Base-by-base conservation (phyloP, 1,140 invertebrate genomes). In the Leptinotarsa undecemlineata region DNA sequence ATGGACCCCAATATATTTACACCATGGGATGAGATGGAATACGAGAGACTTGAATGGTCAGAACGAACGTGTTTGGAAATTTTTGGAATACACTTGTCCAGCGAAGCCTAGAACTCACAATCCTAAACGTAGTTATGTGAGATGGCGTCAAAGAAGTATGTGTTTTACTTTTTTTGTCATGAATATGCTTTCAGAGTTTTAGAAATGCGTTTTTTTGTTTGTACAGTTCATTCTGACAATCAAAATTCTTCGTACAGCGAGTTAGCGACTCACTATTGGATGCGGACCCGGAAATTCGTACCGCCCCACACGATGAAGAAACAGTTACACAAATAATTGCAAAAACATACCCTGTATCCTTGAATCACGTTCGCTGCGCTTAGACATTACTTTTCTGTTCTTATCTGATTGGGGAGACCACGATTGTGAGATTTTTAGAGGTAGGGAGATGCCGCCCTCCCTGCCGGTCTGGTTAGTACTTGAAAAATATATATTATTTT, bases 281-380 rank as follows among this genome's bases (percentile, higher is more conserved):
- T 75, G 77, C 75, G 75, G 75, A 63, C 69, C 48, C 64, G 48
- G 68, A 75, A 80, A 80, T 79, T 77, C 75, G 78, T 80, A 76
- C 82, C 82, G 80, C 80, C 81, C 79, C 77, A 78, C 76, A 81
- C 78, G 79, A 83, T 88, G 87, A 89, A 76, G 87, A 87, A 88
- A 88, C 85, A 89, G 88, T 89, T 88, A 88, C 88, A 88, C 88
- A 89, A 89, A 89, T 89, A 89, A 89, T 89, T 89, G 88, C 88
- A 90, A 90, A 90, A 89, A 86, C 89, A 90, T 90, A 90, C 89
- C 89, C 89, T 90, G 89, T 90, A 90, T 90, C 89, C 89, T 90
- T 90, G 87, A 89, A 89, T 89, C 89, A 90, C 89, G 88, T 89
- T 57, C 86, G 87, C 87, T 87, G 87, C 87, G 87, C 86, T 81